phyloP scores from a whole-genome alignment of 2,888 invertebrate species.

The Punctoribates punctum region DNA sequence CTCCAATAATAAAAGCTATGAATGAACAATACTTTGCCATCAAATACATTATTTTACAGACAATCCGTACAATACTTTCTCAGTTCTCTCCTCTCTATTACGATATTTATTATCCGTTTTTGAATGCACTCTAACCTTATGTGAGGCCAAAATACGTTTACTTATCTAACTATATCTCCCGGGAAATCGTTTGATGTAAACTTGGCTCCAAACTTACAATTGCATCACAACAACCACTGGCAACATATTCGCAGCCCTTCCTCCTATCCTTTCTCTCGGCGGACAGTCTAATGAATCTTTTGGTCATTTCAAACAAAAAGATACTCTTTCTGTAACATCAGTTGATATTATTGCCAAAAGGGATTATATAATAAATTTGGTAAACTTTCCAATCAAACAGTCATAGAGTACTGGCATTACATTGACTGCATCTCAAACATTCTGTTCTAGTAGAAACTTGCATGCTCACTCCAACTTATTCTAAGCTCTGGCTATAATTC shows the following conservation, averaged over 20 bases:
- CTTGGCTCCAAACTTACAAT: background rate
- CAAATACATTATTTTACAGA: background rate
- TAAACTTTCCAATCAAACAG: slow-evolving; percentile 7
- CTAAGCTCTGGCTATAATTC: too few species aligned
- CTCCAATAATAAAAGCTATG: background rate
- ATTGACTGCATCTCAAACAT: too few species aligned
- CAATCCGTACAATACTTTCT: background rate
- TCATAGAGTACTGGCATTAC: background rate
- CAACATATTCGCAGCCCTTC: background rate
- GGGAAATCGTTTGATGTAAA: slow-evolving; percentile 5
- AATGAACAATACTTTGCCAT: slow-evolving; percentile 16
- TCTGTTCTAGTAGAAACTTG: too few species aligned
- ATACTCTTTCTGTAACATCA: slow-evolving; percentile 12
- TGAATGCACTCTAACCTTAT: slow-evolving; percentile 24
- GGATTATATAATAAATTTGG: slow-evolving; percentile 26
- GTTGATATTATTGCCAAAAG: background rate
- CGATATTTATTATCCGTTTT: slow-evolving; percentile 13
- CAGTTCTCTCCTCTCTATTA: background rate
- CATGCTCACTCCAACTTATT: too few species aligned
- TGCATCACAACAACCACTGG: background rate
- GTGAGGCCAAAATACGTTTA: slow-evolving; percentile 9
- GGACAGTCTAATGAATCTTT: slow-evolving; percentile 27
- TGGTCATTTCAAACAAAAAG: slow-evolving; percentile 30
- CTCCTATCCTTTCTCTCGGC: background rate
- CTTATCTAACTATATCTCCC: slow-evolving; percentile 27